Evolutionary conservation across 92 coral and sea anemone species (phyloP), one percentile per base, ranked within the genome.

Genomic region (Isaurus tuberculatus): DNA sequence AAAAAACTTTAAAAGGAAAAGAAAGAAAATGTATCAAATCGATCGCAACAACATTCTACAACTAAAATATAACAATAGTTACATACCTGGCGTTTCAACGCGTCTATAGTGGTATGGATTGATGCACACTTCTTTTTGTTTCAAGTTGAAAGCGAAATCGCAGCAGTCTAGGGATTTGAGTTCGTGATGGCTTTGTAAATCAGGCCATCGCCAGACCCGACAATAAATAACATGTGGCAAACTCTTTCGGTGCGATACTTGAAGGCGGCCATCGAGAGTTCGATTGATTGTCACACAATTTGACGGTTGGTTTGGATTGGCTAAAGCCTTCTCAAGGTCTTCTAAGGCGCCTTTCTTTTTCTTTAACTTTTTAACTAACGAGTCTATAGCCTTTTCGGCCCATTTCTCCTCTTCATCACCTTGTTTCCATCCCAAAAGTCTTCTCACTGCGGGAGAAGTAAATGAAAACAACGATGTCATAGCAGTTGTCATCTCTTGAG

Each of bases 51-150:
- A 61, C 20, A 33, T 53, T 15, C 5, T 53, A 16, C 17, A 58
- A 63, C 40, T 65, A 5, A 3, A 6, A 65, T 14, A 65, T 16
- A 46, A 17, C 15, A n/a, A 19, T 40, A 44, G 43, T 37, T 26
- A 58, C 91, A 67, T 77, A 77, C 82, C 70, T 16, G 82, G 82
- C 1, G 82, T 77, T 77, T 77, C 82, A 13, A 77, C 82, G 11
- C 82, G 82, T 31, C 82, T 57, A 51, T 77, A 77, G 70, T 77
- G 82, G 55, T 77, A 77, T 2, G 82, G 82, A 26, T 77, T 77
- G 53, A 77, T 77, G 82, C 82, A 77, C 4, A 77, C 82, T 4
- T 77, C 82, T 55, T 77, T 77, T 26, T 77, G 69, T 36, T 77
- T 77, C 31, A 77, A 61, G 82, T 77, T 77, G 17, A 77, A 77